These are phyloP conservation scores for Ciconia boyciana DNA, from an alignment of 2,113 vertebrate species.

Conservation along the genomic window DNA sequence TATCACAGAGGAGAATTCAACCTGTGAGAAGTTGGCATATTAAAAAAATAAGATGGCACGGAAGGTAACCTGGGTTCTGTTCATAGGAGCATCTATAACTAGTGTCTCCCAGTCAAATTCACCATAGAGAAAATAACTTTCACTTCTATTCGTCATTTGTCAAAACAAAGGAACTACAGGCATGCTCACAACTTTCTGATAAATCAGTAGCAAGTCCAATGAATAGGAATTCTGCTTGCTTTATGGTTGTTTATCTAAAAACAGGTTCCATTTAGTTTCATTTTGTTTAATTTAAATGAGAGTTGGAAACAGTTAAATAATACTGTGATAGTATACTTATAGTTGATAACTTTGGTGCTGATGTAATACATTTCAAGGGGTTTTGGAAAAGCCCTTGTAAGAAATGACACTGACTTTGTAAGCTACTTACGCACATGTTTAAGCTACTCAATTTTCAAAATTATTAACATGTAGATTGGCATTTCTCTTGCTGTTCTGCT, in stretches of 20 bases:
- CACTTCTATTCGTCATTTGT: background rate
- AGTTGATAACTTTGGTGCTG: background rate
- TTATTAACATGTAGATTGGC: background rate
- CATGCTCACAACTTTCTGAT: background rate
- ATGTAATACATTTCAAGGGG: background rate
- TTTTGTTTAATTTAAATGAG: background rate
- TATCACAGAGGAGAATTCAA: background rate
- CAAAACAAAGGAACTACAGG: background rate
- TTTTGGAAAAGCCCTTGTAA: background rate
- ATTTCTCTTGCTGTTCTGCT: background rate
- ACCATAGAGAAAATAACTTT: background rate
- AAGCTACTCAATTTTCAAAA: background rate
- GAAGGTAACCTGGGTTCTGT: background rate
- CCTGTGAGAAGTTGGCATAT: background rate
- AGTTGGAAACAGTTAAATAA: background rate
- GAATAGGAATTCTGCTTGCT: background rate
- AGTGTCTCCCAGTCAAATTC: background rate
- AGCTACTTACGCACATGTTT: background rate
- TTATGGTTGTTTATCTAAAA: background rate
- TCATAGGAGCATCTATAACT: background rate
- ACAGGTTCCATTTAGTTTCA: background rate
- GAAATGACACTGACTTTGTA: background rate
- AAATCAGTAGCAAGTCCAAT: background rate
- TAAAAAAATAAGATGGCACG: background rate
- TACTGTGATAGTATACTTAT: background rate